Base-by-base conservation (phyloP, 2,888 invertebrate genomes). In the Chalcosyrphus nemorum region DNA sequence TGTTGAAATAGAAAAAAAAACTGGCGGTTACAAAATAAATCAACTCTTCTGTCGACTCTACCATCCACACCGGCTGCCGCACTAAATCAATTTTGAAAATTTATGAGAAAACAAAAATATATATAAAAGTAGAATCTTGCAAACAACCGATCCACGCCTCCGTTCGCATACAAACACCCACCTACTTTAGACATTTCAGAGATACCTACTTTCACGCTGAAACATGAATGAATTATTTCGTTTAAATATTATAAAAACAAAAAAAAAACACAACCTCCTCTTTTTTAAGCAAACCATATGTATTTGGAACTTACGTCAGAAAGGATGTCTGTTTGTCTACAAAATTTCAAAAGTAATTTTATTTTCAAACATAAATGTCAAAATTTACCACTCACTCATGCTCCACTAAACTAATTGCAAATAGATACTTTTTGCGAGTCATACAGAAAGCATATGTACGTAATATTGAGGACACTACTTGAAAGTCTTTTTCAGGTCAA, bases 391-490 rank as follows among this genome's bases (percentile, higher is more conserved):
- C 43, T 43, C 45, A 13, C 45, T 41, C 38, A 24, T 24, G 71
- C n/a, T 13, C 65, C 21, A 65, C 47, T 65, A 38, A 66, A 47
- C 66, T 65, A 57, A 75, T 66, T 75, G 74, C 63, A n/a, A 56
- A 65, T 1, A 59, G 9, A 19, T 59, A 17, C 5, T 15, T 56
- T 13, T 15, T 7, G 15, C 50, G 4, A 35, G 9, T 70, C 19
- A 7, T 24, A 27, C 38, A n/a, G n/a, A n/a, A n/a, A n/a, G n/a
- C n/a, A 52, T 61, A 19, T 19, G 27, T n/a, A 50, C 35, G 24
- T 65, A n/a, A n/a, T n/a, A 65, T 56, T 47, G 65, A 74, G 54
- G 65, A 50, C 75, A 75, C 65, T 50, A 47, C 65, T 57, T 66
- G 56, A 35, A 38, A 7, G 35, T n/a, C 4, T 4, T 47, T 57